Base-by-base conservation (phyloP, 2,888 invertebrate species). In the Orgyia antiqua region DNA sequence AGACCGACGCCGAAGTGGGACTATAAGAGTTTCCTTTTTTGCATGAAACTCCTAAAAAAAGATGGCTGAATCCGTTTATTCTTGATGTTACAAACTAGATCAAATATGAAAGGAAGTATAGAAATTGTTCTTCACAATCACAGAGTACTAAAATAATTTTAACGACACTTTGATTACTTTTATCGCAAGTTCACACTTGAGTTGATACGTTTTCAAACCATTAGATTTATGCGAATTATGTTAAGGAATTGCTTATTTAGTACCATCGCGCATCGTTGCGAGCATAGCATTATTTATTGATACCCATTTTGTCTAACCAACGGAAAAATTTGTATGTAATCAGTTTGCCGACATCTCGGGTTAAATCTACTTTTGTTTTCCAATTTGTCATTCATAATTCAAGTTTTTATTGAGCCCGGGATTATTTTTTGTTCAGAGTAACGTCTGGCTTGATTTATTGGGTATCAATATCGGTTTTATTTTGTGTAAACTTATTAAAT, bases 151-250 rank as follows among this genome's bases (percentile, higher is more conserved):
- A n/a, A n/a, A n/a, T n/a, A n/a, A 79, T 82, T 78, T 66, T 83
- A 83, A 86, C 73, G 83, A 76, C 75, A 71, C 64, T 84, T 83
- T 83, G 79, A 84, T 84, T 80, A 83, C 79, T 83, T n/a, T 86
- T 86, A 86, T 86, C 84, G 74, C 70, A 64, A 64, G 70, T 79
- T 82, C 69, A 74, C 84, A 73, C 75, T 79, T 79, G 70, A 80
- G 68, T 79, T 76, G 79, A 68, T 73, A 59, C 78, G 75, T 77
- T 82, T 75, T 76, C 84, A 47, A 72, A 64, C 80, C 84, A 84
- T 86, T 86, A 80, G 80, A 83, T 86, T 83, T 76, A 83, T 80
- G 78, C 74, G 79, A n/a, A 77, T 82, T 74, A 75, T 73, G 68
- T 62, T 71, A 68, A 72, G 68, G 61, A 75, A 79, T 76, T 75